Evolutionary conservation across 30 jellyfish, hydroid and myxozoan species (phyloP), one percentile per base, ranked within the genome.

Genomic region (Turritopsis dohrnii): DNA sequence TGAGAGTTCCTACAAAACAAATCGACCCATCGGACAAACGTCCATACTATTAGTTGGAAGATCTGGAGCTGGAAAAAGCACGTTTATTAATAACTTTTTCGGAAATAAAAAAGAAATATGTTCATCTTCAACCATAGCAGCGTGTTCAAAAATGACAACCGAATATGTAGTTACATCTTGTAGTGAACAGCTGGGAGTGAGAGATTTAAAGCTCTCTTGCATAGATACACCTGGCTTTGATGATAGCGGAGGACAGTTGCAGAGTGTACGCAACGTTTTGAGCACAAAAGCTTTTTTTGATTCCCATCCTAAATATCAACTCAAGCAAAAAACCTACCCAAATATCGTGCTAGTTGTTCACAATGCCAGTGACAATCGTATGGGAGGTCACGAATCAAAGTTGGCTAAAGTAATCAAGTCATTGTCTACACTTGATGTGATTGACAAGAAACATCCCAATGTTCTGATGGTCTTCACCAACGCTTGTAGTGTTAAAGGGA

Each of bases 41-140:
- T 8, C 77, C 77, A 69, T 69, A n/a, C 77, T 69, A 17, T 19
- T 81, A 18, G 85, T 81, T 81, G 88, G 88, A 16, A 52, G 84
- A 7, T 52, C 84, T 19, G 88, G 88, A 19, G 88, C 83, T 53
- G 88, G 88, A 21, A 81, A 81, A 81, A 28, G 81, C 66, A 28
- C 84, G 23, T 41, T 65, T 53, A 22, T 81, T 26, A 28, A 52
- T 19, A 22, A 22, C 21, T 65, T 81, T 21, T 81, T 81, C 19
- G 77, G 16, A n/a, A 13, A n/a, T n/a, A n/a, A n/a, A n/a, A 21
- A 69, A 69, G 22, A 19, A 69, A 0, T 69, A 7, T 69, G 28
- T 19, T 21, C 77, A 21, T n/a, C 77, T 27, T 69, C 77, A n/a
- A n/a, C 23, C 30, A 8, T n/a, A 69, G 19, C 77, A 19, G 28